A percentile compares a stretch with the other conserved stretches of the same genome.
Evolutionary conservation across 64 coral and sea anemone species (phyloP).

Genomic region (Montipora capricornis): DNA sequence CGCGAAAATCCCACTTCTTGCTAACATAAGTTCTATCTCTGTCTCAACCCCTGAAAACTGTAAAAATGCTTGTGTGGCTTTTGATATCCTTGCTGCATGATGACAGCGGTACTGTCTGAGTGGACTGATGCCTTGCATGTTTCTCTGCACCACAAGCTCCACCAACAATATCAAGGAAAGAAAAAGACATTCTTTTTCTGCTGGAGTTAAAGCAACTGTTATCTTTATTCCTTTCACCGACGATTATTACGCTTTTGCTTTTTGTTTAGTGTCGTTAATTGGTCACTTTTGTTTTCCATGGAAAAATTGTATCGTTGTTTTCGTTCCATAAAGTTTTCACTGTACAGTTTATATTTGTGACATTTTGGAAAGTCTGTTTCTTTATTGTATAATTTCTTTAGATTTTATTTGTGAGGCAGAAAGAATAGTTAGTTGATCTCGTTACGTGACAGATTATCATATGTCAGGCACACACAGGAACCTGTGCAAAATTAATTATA

Average conservation of each 20-base stretch:
- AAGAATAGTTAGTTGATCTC: background rate
- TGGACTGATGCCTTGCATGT: background rate
- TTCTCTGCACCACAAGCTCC: background rate
- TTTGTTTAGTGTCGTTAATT: too few relatives aligned
- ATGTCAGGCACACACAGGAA: background rate
- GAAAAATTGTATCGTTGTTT: background rate
- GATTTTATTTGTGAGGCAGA: background rate
- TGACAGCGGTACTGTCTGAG: background rate
- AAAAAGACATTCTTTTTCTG: background rate
- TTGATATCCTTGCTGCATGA: conserved; percentile 4
- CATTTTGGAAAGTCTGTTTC: background rate
- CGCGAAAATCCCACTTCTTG: too few relatives aligned
- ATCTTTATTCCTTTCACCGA: background rate
- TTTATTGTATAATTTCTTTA: background rate
- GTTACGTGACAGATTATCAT: conserved; percentile 2
- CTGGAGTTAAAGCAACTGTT: background rate
- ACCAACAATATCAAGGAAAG: background rate
- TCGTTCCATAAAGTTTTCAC: background rate
- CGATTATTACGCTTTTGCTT: background rate
- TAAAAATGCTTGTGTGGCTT: background rate
- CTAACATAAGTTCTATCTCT: too few relatives aligned
- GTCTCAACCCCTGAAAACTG: too few relatives aligned
- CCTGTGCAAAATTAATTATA: too few relatives aligned
- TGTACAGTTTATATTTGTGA: background rate
- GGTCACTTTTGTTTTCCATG: background rate